Evolutionary conservation across 2,888 invertebrate genomes (phyloP), one percentile per base, ranked within the genome.

Genomic region (Drosophila limbata): DNA sequence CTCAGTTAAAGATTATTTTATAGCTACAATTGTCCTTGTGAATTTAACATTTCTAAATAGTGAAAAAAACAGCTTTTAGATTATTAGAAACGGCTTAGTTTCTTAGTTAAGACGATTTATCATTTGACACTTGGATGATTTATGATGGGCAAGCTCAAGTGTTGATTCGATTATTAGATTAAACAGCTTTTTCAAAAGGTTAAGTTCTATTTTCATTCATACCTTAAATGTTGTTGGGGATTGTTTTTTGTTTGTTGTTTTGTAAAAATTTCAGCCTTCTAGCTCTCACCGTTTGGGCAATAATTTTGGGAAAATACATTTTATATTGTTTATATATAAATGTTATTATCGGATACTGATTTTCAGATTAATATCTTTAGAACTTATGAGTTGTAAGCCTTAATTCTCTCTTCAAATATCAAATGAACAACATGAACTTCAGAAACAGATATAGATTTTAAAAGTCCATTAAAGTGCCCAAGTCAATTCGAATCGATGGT

Each of bases 401-500:
- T 11, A 13, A 15, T 6, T 0, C 4, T 11, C 13, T 17, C 40
- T 17, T 4, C 25, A 53, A 1, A 31, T 44, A 35, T 17, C 4
- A 39, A 15, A 0, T 39, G 13, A 31, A n/a, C n/a, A 31, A 40
- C 19, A 57, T 33, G 25, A 42, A 47, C n/a, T 73, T 15, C 11
- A 35, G 15, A 44, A 10, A 35, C n/a, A 35, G 5, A 6, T 44
- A 17, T 19, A 44, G 21, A 31, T 9, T 13, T 17, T 2, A 31
- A 31, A 11, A 31, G n/a, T 17, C 17, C 25, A 33, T 37, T 44
- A 15, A 48, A 45, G 59, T 37, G 37, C 10, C 17, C 44, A 35
- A 53, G n/a, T 1, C 21, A 44, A n/a, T 40, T 33, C 11, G n/a
- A 10, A 31, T 25, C 10, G 13, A 11, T 52, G 61, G 19, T 75